Conservation (phyloP, 2,113 vertebrate genomes). For the Heptranchias perlo region DNA sequence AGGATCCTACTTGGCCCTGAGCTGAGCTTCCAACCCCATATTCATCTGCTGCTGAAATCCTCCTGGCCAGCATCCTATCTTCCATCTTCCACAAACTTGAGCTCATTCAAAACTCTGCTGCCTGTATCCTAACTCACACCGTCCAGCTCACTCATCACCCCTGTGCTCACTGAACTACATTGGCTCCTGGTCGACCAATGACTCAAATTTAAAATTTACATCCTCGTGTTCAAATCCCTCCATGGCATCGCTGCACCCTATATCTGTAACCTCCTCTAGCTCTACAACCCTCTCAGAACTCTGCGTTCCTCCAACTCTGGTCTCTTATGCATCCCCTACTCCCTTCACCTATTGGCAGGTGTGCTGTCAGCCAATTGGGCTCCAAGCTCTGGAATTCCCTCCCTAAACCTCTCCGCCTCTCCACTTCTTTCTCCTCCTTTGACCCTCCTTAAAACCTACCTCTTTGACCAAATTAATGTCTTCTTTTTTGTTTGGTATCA, state of each 20-base stretch:
- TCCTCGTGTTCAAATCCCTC: neutral
- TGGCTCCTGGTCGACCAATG: neutral
- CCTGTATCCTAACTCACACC: neutral
- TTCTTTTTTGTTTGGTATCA: neutral
- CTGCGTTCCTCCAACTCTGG: neutral
- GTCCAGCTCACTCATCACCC: neutral
- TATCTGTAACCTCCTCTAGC: neutral
- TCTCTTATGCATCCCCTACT: neutral
- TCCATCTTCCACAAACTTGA: neutral
- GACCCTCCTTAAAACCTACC: neutral
- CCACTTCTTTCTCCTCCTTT: neutral
- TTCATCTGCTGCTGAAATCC: neutral
- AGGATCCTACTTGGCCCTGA: neutral
- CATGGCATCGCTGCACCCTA: neutral
- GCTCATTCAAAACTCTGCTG: neutral
- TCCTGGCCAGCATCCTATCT: neutral
- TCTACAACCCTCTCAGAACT: neutral
- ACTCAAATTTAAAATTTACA: neutral
- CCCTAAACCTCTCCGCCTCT: neutral
- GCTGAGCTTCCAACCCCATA: neutral
- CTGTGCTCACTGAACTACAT: too few relatives aligned
- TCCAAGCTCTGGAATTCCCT: neutral
- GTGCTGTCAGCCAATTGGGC: neutral
- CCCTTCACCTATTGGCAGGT: neutral
- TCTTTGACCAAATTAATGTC: neutral